Conservation (phyloP, 2,888 invertebrate genomes). For the Buathra laborator region DNA sequence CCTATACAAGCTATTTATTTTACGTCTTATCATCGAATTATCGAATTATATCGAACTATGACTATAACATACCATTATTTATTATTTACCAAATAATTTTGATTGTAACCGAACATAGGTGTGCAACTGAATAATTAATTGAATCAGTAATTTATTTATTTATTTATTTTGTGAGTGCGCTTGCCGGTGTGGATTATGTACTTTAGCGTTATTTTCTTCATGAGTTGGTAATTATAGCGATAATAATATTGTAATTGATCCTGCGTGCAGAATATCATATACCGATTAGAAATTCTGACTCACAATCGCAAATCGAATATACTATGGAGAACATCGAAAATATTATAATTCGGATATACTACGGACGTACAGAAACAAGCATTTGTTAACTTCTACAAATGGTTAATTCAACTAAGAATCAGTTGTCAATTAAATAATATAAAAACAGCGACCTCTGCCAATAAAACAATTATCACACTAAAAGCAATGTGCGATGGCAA, state of each 20-base stretch:
- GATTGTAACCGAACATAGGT: neutral
- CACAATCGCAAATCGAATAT: neutral
- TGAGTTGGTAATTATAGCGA: neutral
- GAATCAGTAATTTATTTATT: slow-evolving; percentile 19
- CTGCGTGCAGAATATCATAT: neutral
- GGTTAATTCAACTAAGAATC: neutral
- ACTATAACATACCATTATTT: slow-evolving; percentile 3
- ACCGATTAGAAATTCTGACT: neutral
- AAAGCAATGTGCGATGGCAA: neutral
- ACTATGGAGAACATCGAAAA: neutral
- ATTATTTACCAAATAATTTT: neutral
- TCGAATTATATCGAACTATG: slow-evolving; percentile 1
- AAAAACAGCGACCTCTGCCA: neutral
- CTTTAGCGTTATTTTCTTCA: slow-evolving; percentile 12
- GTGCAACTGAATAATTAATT: neutral
- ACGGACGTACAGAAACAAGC: neutral
- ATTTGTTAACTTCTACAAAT: neutral
- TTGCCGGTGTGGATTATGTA: slow-evolving; percentile 32
- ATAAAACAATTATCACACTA: slow-evolving; percentile 54
- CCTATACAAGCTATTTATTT: no score
- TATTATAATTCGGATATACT: slow-evolving; percentile 6
- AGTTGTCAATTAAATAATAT: slow-evolving; percentile 8
- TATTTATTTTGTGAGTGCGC: slow-evolving; percentile 38
- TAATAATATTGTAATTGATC: neutral
- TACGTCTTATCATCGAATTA: neutral